These are phyloP conservation scores for Chorisops tibialis DNA, from an alignment of 2,888 invertebrate species.

Conservation along the genomic window DNA sequence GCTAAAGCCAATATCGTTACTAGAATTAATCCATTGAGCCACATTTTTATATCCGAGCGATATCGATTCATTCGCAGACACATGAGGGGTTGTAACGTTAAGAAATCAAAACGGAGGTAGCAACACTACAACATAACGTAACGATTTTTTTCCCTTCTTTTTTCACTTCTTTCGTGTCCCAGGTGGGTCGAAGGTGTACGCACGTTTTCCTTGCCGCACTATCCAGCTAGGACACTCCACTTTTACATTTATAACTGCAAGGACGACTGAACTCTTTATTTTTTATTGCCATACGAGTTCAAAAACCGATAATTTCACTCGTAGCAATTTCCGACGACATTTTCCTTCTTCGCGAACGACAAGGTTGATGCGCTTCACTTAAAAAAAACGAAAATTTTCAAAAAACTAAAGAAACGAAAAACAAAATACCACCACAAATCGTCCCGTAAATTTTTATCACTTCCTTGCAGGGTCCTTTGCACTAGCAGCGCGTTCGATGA, in stretches of 20 bases:
- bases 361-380: too few relatives aligned
- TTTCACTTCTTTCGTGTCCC: not conserved
- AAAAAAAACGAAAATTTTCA: too few relatives aligned
- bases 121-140: conserved; percentile 15
- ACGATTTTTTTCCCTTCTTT: not conserved
- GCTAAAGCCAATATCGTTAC: conserved; percentile 45
- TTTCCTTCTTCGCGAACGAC: too few relatives aligned
- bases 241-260: conserved; percentile 1
- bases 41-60: conserved; percentile 41
- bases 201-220: conserved; percentile 4
- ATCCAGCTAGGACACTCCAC: not conserved
- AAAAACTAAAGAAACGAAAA: too few relatives aligned
- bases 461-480: too few relatives aligned
- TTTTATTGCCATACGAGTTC: conserved; percentile 10
- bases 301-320: conserved; percentile 15
- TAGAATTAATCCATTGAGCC: conserved; percentile 46
- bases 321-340: not conserved
- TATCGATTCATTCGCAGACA: conserved; percentile 22
- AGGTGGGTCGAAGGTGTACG: conserved; percentile 19
- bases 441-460: too few relatives aligned
- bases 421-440: too few relatives aligned
- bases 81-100: not conserved
- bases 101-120: not conserved
- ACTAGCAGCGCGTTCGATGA: too few relatives aligned
- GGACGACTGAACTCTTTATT: conserved; percentile 13